These are phyloP conservation scores for Sialis fuliginosa DNA, from an alignment of 2,888 invertebrate genomes.

Conservation along the genomic window DNA sequence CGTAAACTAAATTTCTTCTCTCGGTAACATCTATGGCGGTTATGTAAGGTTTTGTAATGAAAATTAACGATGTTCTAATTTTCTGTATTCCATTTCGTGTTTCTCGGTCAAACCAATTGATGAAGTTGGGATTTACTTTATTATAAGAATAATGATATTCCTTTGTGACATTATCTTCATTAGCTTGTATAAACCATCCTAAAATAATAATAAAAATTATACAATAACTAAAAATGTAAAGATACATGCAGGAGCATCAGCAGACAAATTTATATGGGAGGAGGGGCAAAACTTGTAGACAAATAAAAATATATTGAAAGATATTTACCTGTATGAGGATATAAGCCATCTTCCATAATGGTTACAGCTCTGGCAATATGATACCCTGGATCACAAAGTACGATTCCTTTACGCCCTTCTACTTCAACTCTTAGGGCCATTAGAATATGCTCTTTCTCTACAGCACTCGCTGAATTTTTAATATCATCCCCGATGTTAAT, in stretches of 20 bases:
- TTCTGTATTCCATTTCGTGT: slow-evolving; percentile 41
- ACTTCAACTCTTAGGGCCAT: slow-evolving; percentile 57
- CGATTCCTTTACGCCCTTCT: slow-evolving; percentile 52
- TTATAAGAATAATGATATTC: slow-evolving; percentile 71
- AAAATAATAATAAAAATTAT: slow-evolving; percentile 9
- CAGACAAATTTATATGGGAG: too few relatives aligned
- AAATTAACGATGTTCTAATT: slow-evolving; percentile 48
- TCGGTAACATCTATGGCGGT: slow-evolving; percentile 75
- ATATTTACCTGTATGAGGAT: slow-evolving; percentile 64
- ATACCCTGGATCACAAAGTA: slow-evolving; percentile 82
- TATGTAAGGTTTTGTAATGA: slow-evolving; percentile 59
- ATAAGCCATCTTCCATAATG: slow-evolving; percentile 67
- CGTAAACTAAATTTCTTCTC: slow-evolving; percentile 74
- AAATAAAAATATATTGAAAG: too few relatives aligned
- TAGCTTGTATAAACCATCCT: slow-evolving; percentile 74
- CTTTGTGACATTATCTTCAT: slow-evolving; percentile 56
- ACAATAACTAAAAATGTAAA: too few relatives aligned
- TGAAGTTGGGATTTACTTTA: slow-evolving; percentile 48
- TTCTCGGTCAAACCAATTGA: slow-evolving; percentile 73
- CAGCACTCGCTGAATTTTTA: slow-evolving; percentile 35
- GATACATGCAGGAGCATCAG: too few relatives aligned
- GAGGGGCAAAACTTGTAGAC: too few relatives aligned
- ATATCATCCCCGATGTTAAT: slow-evolving; percentile 38
- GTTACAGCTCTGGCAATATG: slow-evolving; percentile 74
- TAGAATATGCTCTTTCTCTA: slow-evolving; percentile 79